Conservation (phyloP, 2,888 invertebrate species). For the Apodemia duryi region DNA sequence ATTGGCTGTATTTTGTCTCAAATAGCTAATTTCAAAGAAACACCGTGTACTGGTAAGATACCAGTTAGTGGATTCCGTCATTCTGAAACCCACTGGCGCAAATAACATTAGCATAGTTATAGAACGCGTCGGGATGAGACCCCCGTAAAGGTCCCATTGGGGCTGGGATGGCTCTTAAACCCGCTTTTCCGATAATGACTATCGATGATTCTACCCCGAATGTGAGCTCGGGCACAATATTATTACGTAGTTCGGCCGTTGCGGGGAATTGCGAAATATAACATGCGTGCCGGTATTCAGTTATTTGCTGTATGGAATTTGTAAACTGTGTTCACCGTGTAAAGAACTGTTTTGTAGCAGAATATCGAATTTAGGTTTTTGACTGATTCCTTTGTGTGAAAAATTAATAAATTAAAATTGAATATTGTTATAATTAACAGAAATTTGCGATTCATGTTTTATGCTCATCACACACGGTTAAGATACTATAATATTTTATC, state of each 20-base stretch:
- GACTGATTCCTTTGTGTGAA: no score
- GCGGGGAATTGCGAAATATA: constrained; percentile 68
- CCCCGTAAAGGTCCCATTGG: constrained; percentile 71
- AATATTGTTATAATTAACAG: no score
- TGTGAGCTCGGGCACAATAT: constrained; percentile 68
- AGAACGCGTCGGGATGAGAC: constrained; percentile 74
- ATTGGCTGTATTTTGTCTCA: constrained; percentile 1
- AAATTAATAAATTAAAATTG: no score
- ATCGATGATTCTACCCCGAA: constrained; percentile 74
- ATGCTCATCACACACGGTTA: no score
- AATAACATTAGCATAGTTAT: constrained; percentile 66
- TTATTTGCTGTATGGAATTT: constrained; percentile 55
- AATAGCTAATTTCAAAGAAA: not conserved
- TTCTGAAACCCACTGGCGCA: constrained; percentile 28
- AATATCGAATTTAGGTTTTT: constrained; percentile 14
- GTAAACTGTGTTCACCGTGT: constrained; percentile 31
- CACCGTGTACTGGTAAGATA: constrained; percentile 20
- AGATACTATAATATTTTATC: no score
- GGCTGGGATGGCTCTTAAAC: constrained; percentile 72
- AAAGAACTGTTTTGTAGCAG: constrained; percentile 25
- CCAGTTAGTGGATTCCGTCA: constrained; percentile 15
- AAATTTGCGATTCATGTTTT: no score
- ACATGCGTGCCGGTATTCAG: constrained; percentile 57
- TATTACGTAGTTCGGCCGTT: constrained; percentile 70
- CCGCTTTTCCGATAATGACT: constrained; percentile 77